Base-by-base conservation (phyloP, 2,888 invertebrate species). In the Lottia scabra region DNA sequence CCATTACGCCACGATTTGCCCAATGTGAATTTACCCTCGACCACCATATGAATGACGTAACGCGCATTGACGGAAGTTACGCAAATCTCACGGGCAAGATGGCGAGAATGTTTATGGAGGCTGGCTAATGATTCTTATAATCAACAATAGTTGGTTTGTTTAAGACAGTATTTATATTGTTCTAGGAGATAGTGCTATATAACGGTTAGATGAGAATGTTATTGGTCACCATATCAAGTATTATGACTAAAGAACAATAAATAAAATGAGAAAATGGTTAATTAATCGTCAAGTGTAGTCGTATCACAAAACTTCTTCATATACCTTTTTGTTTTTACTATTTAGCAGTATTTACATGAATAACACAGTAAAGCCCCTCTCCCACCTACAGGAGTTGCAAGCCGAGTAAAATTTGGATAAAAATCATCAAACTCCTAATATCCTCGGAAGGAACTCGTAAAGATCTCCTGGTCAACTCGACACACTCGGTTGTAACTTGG, bases 141-240 rank as follows among this genome's bases (percentile, higher is more conserved):
- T 56, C 56, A 56, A 56, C 56, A 56, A 56, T 38, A 56, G 56
- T 56, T 56, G 56, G 56, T 56, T 56, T 56, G 56, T 56, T 56
- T 56, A 23, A 23, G 56, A 23, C 23, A 23, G 13, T 56, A 23
- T 56, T 56, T 19, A 23, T 56, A 56, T 56, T 56, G 8, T 56
- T 23, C 10, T 56, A 23, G 23, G 56, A 56, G 56, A 56, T 56
- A 56, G 56, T 56, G 56, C 56, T 56, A 56, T 56, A 56, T 56
- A 23, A 56, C 23, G 56, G 4, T 4, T 56, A 56, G 19, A 56
- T 23, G 56, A 56, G 56, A 56, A 23, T 56, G 56, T 56, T 56
- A 56, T 56, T 56, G 13, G 56, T 56, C 19, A 56, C 23, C 56
- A 19, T 23, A 23, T 23, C 56, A 56, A 23, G 56, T 56, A 23